phyloP scores from a whole-genome alignment of 2,888 invertebrate species.

The Synergus japonicus region DNA sequence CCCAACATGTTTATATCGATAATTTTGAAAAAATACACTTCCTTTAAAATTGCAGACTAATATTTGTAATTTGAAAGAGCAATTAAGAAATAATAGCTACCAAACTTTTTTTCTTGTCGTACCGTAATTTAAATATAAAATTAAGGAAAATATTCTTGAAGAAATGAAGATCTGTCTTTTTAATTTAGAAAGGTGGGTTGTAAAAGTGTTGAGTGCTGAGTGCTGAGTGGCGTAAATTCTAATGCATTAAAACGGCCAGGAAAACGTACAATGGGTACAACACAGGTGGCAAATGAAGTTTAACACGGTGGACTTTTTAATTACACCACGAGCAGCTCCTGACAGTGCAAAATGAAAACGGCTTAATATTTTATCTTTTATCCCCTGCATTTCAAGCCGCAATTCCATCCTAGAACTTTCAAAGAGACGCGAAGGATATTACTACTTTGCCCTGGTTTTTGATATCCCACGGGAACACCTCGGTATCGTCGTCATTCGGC shows the following conservation, averaged over 20 bases:
- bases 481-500: constrained; percentile 32
- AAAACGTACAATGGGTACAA: neutral
- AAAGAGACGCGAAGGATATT: constrained; percentile 37
- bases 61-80: neutral
- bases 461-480: constrained; percentile 28
- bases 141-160: neutral
- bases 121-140: neutral
- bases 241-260: neutral
- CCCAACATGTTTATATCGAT: neutral
- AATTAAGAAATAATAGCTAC: too few species aligned
- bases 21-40: neutral
- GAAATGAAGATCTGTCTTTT: neutral
- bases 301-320: constrained; percentile 43
- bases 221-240: neutral
- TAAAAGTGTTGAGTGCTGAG: neutral
- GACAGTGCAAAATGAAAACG: neutral
- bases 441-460: constrained; percentile 40
- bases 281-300: constrained; percentile 47
- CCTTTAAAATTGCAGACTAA: neutral
- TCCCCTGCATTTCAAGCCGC: constrained; percentile 3
- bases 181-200: neutral
- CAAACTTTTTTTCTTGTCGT: too few species aligned
- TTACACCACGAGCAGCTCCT: constrained; percentile 39
- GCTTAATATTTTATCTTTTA: constrained; percentile 21
- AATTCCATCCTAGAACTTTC: constrained; percentile 8